Percentiles rank a stretch among this genome's conserved stretches.
Conservation (phyloP, 2,113 vertebrate genomes). For the Silurus asotus region DNA sequence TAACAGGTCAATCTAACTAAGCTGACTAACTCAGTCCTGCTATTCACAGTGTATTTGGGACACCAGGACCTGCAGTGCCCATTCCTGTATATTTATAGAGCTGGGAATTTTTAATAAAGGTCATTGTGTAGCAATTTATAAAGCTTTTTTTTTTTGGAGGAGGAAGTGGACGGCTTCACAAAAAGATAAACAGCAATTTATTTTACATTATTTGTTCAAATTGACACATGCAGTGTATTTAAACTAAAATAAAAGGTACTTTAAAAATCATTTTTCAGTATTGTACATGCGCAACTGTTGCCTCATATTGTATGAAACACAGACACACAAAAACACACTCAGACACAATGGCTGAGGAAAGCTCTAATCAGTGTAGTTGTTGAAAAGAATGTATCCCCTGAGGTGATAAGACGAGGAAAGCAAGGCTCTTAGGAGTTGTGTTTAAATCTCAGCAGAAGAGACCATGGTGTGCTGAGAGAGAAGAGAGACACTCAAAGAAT, state of each 20-base stretch:
- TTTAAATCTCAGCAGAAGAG: neutral
- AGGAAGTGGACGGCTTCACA: neutral
- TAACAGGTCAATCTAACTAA: neutral
- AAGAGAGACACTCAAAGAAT: neutral
- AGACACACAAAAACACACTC: neutral
- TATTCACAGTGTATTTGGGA: neutral
- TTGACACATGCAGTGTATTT: neutral
- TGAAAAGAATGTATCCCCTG: neutral
- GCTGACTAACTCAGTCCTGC: neutral
- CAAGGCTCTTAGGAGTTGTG: neutral
- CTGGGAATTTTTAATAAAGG: neutral
- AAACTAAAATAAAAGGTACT: neutral
- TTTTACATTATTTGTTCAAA: neutral
- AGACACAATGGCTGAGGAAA: neutral
- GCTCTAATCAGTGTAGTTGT: constrained; percentile 17
- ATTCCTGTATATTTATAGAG: neutral
- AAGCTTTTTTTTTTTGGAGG: neutral
- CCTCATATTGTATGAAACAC: neutral
- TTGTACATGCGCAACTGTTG: neutral
- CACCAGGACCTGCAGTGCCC: neutral
- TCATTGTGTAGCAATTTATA: neutral
- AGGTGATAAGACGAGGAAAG: neutral
- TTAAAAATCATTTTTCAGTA: neutral
- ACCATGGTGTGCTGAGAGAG: neutral
- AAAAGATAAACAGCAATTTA: neutral